A percentile compares a stretch with the other conserved stretches of the same genome.
phyloP scores from a whole-genome alignment of 2,797 vertebrate species.

The Rhincodon typus region DNA sequence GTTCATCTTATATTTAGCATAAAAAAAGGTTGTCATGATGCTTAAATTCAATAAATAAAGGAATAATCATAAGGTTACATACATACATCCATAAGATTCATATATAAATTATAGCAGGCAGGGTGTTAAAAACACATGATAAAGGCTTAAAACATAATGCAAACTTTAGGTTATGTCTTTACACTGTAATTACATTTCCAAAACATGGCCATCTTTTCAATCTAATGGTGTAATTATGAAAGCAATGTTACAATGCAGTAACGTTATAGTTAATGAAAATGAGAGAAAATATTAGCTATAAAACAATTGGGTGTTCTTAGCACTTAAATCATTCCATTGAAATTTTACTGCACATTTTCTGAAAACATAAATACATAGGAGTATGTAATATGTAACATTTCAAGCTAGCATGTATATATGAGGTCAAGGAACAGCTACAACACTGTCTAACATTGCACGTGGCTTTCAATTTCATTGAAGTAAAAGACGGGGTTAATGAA shows the following conservation, averaged over 20 bases:
- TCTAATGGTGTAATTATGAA: not conserved
- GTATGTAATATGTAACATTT: not conserved
- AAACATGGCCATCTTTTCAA: not conserved
- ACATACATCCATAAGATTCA: not conserved
- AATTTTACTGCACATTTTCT: not conserved
- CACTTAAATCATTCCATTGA: not conserved
- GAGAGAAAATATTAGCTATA: too few species aligned
- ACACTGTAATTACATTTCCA: not conserved
- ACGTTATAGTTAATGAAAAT: not conserved
- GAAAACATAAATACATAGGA: not conserved
- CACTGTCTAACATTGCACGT: not conserved
- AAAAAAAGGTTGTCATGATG: not conserved
- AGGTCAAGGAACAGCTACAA: not conserved
- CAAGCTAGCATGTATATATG: not conserved
- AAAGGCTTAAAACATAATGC: not conserved
- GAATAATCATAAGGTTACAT: too few species aligned
- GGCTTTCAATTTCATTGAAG: conserved; percentile 1
- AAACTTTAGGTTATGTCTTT: not conserved
- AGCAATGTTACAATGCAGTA: not conserved
- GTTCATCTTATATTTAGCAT: not conserved
- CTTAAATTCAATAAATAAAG: too few species aligned
- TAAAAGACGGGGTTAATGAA: not conserved
- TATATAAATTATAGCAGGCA: not conserved
- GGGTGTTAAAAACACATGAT: not conserved
- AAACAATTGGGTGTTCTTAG: not conserved